Evolutionary conservation across 2,797 vertebrate genomes (phyloP).

Genomic region (Hipposideros larvatus): DNA sequence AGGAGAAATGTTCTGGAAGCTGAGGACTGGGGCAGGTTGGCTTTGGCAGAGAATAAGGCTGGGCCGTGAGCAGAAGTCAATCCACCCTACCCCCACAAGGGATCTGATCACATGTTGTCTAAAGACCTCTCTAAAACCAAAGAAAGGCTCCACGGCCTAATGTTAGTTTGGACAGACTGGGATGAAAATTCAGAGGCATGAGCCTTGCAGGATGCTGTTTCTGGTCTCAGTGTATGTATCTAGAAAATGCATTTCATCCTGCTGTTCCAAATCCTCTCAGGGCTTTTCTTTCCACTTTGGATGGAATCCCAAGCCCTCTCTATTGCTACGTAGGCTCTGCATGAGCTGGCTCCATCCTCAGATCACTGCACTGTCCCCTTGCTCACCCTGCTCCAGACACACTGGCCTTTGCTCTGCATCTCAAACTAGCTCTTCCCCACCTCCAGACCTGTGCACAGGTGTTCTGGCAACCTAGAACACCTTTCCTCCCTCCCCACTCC

Average conservation of each 20-base stretch:
- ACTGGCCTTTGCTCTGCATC: not conserved
- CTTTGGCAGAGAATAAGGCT: not conserved
- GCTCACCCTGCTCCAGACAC: not conserved
- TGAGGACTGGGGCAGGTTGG: not conserved
- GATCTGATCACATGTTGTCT: not conserved
- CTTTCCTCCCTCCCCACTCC: rapidly evolving
- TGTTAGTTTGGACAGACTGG: not conserved
- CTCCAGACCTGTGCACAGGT: too few species aligned
- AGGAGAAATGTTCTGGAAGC: not conserved
- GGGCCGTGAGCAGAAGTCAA: not conserved
- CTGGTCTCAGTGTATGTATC: not conserved
- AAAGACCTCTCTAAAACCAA: not conserved
- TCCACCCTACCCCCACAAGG: not conserved
- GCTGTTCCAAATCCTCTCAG: not conserved
- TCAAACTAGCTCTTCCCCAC: not conserved
- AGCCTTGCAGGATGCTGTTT: too few species aligned
- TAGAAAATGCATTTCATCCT: not conserved
- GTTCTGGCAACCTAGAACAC: not conserved
- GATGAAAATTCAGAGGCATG: not conserved
- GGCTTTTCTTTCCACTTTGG: not conserved
- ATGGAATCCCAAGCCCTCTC: not conserved
- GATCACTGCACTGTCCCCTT: not conserved
- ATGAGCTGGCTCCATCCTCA: not conserved
- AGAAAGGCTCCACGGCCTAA: not conserved
- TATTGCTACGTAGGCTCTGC: not conserved